A percentile compares a stretch with the other conserved stretches of the same genome.
These are phyloP conservation scores for Rhagologus leucostigma DNA, from an alignment of 2,113 vertebrate species.

Conservation along the genomic window DNA sequence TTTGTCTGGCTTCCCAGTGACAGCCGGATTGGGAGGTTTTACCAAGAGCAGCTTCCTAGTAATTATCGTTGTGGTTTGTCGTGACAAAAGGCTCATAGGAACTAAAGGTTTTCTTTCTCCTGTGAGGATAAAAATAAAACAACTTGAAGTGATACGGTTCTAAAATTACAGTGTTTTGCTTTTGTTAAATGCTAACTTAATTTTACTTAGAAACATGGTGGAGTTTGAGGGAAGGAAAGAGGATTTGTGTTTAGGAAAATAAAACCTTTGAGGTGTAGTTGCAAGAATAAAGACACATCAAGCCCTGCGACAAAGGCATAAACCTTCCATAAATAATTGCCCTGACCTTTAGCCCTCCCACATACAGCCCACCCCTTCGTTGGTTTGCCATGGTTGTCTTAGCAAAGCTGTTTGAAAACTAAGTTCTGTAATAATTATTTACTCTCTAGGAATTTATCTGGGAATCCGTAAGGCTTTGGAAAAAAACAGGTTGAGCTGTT, in stretches of 20 bases:
- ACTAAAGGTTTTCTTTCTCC: conserved; percentile 33
- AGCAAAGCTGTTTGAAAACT: not conserved
- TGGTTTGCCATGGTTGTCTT: not conserved
- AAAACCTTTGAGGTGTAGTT: not conserved
- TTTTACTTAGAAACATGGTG: not conserved
- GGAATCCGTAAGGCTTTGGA: not conserved
- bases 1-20: conserved; percentile 4
- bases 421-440: no score
- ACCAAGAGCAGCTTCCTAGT: not conserved
- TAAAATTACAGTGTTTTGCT: conserved; percentile 26
- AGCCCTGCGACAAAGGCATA: not conserved
- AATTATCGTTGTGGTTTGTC: conserved; percentile 55
- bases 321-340: not conserved
- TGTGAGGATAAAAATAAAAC: conserved; percentile 27
- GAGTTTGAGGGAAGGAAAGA: not conserved
- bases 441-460: no score
- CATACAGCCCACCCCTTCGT: not conserved
- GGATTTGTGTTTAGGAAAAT: not conserved
- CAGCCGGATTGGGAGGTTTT: not conserved
- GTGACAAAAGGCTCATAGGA: conserved; percentile 17
- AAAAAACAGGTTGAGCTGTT: not conserved
- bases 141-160: not conserved
- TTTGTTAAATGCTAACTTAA: not conserved
- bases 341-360: not conserved
- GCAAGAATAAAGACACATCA: not conserved